Conservation (phyloP, 2,797 vertebrate genomes). For the Sebastes flavidus region DNA sequence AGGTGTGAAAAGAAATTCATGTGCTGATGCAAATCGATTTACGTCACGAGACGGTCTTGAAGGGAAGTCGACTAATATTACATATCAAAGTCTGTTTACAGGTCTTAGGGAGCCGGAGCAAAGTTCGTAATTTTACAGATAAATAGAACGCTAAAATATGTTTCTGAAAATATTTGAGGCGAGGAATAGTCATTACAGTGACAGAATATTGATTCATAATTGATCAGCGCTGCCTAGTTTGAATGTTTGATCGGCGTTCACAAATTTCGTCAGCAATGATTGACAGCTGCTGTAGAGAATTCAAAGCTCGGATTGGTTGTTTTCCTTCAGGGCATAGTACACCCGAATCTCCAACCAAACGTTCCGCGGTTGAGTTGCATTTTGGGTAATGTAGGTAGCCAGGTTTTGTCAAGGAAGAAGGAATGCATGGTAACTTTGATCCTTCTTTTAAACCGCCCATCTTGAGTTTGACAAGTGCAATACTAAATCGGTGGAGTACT, state of each 20-base stretch:
- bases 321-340: not conserved
- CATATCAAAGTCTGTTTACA: no score
- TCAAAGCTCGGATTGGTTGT: no score
- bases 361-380: not conserved
- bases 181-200: no score
- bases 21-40: not conserved
- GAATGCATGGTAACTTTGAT: not conserved
- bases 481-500: not conserved
- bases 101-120: no score
- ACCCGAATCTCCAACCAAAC: not conserved
- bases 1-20: not conserved
- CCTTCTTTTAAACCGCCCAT: not conserved
- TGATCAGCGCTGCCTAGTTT: no score
- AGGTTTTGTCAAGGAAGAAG: not conserved
- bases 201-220: no score
- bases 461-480: not conserved
- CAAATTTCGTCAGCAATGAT: no score
- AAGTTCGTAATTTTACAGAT: accelerated
- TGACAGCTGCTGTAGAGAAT: no score
- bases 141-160: no score
- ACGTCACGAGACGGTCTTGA: accelerated
- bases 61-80: no score
- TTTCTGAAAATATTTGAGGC: no score
- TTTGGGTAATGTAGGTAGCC: not conserved
- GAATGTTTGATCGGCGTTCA: no score